These are phyloP conservation scores for Manduca sexta DNA, from an alignment of 1,140 invertebrate species.

Conservation along the genomic window DNA sequence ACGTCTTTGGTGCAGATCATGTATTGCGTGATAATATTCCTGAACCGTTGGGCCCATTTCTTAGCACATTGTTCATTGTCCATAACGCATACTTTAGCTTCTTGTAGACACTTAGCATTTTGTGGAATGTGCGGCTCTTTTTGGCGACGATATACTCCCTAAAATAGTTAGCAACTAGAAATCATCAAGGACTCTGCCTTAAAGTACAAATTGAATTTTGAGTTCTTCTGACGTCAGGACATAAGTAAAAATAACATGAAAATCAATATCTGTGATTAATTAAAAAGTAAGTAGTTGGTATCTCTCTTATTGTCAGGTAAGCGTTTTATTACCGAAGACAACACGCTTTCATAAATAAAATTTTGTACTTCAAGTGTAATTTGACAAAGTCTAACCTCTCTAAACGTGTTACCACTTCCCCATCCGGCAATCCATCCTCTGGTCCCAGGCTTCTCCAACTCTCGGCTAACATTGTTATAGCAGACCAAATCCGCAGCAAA, in stretches of 20 bases:
- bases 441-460: conserved; percentile 55
- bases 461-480: conserved; percentile 56
- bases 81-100: conserved; percentile 63
- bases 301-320: too few species aligned
- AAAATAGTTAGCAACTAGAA: conserved; percentile 1
- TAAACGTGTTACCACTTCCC: conserved; percentile 56
- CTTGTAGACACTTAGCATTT: conserved; percentile 56
- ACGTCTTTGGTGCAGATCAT: conserved; percentile 67
- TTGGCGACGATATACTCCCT: conserved; percentile 57
- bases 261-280: too few species aligned
- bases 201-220: too few species aligned
- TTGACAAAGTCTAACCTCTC: conserved; percentile 44
- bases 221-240: too few species aligned
- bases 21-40: conserved; percentile 52
- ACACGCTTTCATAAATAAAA: too few species aligned
- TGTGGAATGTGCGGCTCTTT: conserved; percentile 34
- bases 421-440: conserved; percentile 59
- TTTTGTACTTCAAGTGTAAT: background rate
- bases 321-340: too few species aligned
- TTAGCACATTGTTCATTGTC: conserved; percentile 63
- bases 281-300: too few species aligned
- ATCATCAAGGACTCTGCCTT: too few species aligned
- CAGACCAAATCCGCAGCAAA: conserved; percentile 41
- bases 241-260: too few species aligned
- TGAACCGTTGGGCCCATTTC: conserved; percentile 57